Conservation (phyloP, 2,888 invertebrate species). For the Pseudococcus longispinus region DNA sequence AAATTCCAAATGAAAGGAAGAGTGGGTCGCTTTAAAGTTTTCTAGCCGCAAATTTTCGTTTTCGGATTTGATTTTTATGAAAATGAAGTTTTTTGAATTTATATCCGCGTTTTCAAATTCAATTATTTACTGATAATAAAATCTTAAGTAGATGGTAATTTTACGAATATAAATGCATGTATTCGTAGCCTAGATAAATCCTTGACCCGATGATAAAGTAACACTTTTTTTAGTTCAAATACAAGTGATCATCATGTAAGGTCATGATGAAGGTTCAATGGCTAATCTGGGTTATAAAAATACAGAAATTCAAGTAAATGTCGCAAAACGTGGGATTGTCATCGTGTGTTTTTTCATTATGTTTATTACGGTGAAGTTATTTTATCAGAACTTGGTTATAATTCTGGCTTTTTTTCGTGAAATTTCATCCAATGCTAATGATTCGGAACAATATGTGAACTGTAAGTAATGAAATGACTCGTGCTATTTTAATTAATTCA, state of each 20-base stretch:
- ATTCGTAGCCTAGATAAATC: neutral
- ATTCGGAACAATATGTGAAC: neutral
- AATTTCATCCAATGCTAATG: neutral
- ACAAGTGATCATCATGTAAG: slow-evolving; percentile 34
- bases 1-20: neutral
- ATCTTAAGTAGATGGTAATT: neutral
- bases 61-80: neutral
- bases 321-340: neutral
- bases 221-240: neutral
- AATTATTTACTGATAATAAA: neutral
- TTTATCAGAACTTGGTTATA: neutral
- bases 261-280: slow-evolving; percentile 34
- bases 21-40: neutral
- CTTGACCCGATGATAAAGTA: slow-evolving; percentile 38
- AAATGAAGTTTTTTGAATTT: neutral
- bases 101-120: too few relatives aligned
- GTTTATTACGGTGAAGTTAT: neutral
- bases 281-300: slow-evolving; percentile 26
- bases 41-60: neutral
- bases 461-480: slow-evolving; percentile 10
- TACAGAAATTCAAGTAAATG: neutral
- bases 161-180: neutral
- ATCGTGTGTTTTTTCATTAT: neutral
- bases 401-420: neutral
- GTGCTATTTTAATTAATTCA: neutral